Percentiles rank a stretch among this genome's conserved stretches.
Evolutionary conservation across 2,888 invertebrate species (phyloP).

Genomic region (Sussaba pulchella): DNA sequence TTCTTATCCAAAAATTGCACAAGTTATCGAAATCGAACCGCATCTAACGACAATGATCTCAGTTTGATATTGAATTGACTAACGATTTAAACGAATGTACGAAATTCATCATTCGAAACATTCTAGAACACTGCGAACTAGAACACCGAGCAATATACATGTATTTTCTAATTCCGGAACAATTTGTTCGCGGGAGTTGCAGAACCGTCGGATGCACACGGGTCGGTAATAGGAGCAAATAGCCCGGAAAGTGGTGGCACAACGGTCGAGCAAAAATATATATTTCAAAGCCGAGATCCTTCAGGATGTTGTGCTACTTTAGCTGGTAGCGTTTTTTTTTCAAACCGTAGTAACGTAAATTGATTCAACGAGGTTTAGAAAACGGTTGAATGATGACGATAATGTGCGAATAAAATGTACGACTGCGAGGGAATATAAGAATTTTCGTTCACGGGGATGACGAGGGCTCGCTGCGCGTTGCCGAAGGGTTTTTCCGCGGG

Average conservation of each 20-base stretch:
- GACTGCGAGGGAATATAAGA: slow-evolving; percentile 11
- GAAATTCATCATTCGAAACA: too few species aligned
- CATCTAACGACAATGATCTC: too few species aligned
- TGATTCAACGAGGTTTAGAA: slow-evolving; percentile 42
- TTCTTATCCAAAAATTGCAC: too few species aligned
- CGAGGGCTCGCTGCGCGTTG: slow-evolving; percentile 27
- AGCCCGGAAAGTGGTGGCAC: slow-evolving; percentile 2
- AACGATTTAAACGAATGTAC: too few species aligned
- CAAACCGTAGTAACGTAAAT: slow-evolving; percentile 54
- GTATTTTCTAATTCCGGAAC: slow-evolving; percentile 50
- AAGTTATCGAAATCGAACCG: too few species aligned
- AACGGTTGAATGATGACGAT: background rate
- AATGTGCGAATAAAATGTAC: slow-evolving; percentile 23
- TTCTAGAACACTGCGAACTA: too few species aligned
- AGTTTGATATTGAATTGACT: too few species aligned
- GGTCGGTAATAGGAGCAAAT: slow-evolving; percentile 46
- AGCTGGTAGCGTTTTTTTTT: slow-evolving; percentile 36
- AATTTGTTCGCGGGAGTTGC: slow-evolving; percentile 30
- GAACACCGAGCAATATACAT: too few species aligned
- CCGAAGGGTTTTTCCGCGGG: slow-evolving; percentile 44
- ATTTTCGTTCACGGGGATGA: background rate
- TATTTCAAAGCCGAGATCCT: slow-evolving; percentile 36
- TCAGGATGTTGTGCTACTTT: slow-evolving; percentile 24
- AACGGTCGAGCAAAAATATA: slow-evolving; percentile 26
- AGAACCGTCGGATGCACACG: slow-evolving; percentile 5